A percentile compares a stretch with the other conserved stretches of the same genome.
Evolutionary conservation across 1,140 invertebrate species (phyloP).

Genomic region (Maconellicoccus hirsutus): DNA sequence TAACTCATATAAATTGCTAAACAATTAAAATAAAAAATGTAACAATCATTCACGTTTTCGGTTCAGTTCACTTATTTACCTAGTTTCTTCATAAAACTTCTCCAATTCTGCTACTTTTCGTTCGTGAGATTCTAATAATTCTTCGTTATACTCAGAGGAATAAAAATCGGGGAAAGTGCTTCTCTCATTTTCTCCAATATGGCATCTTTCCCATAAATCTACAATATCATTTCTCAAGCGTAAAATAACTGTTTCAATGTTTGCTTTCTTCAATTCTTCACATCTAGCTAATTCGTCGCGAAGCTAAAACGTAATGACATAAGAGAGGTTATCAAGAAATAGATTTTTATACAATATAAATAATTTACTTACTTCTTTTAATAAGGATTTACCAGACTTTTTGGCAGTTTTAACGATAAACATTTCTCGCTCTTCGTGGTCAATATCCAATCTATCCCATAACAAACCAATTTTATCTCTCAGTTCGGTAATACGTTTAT

Average conservation of each 20-base stretch:
- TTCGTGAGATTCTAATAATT: constrained; percentile 27
- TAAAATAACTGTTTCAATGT: constrained; percentile 26
- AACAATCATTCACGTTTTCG: too few relatives aligned
- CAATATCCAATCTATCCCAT: constrained; percentile 25
- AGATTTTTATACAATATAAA: neutral
- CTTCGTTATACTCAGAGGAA: constrained; percentile 24
- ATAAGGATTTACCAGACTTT: constrained; percentile 23
- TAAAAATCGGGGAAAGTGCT: constrained; percentile 22
- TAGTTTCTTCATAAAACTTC: constrained; percentile 27
- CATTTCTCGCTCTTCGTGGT: constrained; percentile 23
- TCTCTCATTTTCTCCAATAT: constrained; percentile 24
- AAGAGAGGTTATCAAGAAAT: too few relatives aligned
- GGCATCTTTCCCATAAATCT: constrained; percentile 26
- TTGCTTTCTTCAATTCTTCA: constrained; percentile 26
- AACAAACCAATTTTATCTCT: constrained; percentile 22
- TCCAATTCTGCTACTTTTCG: constrained; percentile 24
- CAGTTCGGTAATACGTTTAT: constrained; percentile 20
- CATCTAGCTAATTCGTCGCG: constrained; percentile 25
- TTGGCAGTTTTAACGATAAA: constrained; percentile 21
- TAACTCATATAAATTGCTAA: constrained; percentile 25
- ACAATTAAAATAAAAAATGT: constrained; percentile 14
- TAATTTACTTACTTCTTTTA: constrained; percentile 22
- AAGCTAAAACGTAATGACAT: constrained; percentile 21
- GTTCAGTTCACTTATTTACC: too few relatives aligned
- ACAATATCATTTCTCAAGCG: constrained; percentile 24